Evolutionary conservation across 2,888 invertebrate genomes (phyloP), one percentile per base, ranked within the genome.

Genomic region (Belgica antarctica): DNA sequence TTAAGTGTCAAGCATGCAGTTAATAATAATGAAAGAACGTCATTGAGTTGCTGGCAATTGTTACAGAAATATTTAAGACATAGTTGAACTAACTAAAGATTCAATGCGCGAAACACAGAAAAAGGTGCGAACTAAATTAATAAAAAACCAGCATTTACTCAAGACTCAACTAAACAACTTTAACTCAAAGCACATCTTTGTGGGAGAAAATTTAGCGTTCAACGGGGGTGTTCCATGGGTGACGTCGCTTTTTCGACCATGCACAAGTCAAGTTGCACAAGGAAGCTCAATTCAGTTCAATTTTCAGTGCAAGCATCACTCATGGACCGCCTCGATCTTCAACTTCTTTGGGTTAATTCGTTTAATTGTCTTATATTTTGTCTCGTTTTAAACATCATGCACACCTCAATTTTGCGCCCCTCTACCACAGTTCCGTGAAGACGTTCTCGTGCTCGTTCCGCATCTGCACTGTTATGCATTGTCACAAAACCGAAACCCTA

Each of bases 401-500:
- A 93, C 92, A 97, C 97, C 96, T 98, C 99, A 90, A 99, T 97
- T 90, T 98, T 99, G 89, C 99, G 92, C 89, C 98, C 98, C 92
- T 99, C 99, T 90, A 98, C 96, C 92, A 97, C 95, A 88, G 96
- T 96, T 90, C 97, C 97, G 91, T 99, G 97, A 88, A 99, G 94
- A 90, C 96, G 95, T 90, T 96, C 96, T 89, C 98, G 95, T 92
- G 99, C 98, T 89, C 94, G 92, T 90, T 98, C 98, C 86, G 98
- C 98, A 89, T 99, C 98, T 88, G 92, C 92, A 89, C 95, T 95
- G 92, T 94, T 96, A 90, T 96, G 96, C 94, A 99, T 99, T 90
- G 98, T 99, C 90, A 99, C 98, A 94, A 99, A 99, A 92, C 98
- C 98, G 92, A 99, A 99, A 89, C 99, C 99, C 98, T 99, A 94